Evolutionary conservation across 2,888 invertebrate genomes (phyloP).

Genomic region (Aromia moschata): DNA sequence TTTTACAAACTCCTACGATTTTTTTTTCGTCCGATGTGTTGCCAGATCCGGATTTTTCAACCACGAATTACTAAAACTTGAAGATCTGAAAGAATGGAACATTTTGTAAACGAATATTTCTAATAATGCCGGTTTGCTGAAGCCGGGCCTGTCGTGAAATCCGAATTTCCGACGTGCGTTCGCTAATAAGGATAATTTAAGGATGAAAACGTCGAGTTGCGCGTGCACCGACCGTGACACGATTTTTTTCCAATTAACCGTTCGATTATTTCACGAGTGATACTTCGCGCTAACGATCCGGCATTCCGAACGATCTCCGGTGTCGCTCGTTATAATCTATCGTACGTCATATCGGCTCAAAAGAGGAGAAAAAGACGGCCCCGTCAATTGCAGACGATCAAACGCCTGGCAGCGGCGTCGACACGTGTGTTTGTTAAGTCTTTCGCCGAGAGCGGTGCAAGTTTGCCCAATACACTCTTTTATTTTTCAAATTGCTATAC

Average conservation of each 20-base stretch:
- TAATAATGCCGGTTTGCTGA: no score
- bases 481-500: not conserved
- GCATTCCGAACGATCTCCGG: conserved; percentile 36
- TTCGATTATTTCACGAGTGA: conserved; percentile 22
- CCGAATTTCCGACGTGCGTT: no score
- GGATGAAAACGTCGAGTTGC: not conserved
- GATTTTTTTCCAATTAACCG: conserved; percentile 29
- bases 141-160: no score
- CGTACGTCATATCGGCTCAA: conserved; percentile 32
- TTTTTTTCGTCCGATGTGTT: no score
- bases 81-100: no score
- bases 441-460: not conserved
- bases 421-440: not conserved
- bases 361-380: conserved; percentile 15
- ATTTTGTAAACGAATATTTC: no score
- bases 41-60: no score
- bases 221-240: not conserved
- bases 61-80: no score
- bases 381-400: not conserved
- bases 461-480: not conserved
- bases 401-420: not conserved
- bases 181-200: not conserved
- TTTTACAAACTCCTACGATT: no score
- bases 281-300: conserved; percentile 34
- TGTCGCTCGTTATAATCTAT: conserved; percentile 36